Base-by-base conservation (phyloP, 2,797 vertebrate species). In the Oreochromis grahami region DNA sequence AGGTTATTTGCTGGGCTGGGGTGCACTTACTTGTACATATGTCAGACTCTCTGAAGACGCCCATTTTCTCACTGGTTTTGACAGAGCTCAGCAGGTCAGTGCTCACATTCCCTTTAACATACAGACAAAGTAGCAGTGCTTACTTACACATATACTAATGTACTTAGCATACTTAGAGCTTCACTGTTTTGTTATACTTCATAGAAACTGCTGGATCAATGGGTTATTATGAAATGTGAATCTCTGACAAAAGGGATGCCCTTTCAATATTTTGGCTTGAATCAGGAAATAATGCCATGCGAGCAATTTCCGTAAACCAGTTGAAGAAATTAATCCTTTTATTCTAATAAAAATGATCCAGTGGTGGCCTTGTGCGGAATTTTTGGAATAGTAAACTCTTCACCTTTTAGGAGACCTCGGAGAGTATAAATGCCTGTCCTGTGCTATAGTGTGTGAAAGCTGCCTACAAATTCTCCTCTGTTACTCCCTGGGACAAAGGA, bases 41-140 rank as follows among this genome's bases (percentile, higher is more conserved):
- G 3, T 74, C 5, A 1, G 93, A 86, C 86, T 96, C 93, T 80
- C 2, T 92, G 88, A 91, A 97, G 3, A 2, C 0, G 19, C 96
- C 96, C 96, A 97, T 96, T 80, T 38, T 51, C 8, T 76, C 38
- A 19, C 91, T 95, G 77, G 86, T 89, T 90, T 93, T 95, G 79
- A 97, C 90, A 8, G 93, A 88, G 1, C 8, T 41, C 65, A 97
- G 91, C 21, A 84, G 90, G 0, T 88, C 65, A 11, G 1, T 0
- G 76, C 70, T 90, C 41, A 97, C 91, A 2, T 90, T 3, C 52
- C 96, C 97, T 97, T 84, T 21, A 77, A 88, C 78, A 88, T 2
- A 93, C 34, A 92, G 10, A 91, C 14, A 84, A 77, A 24, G 5
- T 36, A 34, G 19, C 5, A 81, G 76, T 10, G 36, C 1, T 83